Percentiles rank a stretch among this genome's conserved stretches.
Conservation (phyloP, 1,140 invertebrate species). For the Scylla paramamosain region DNA sequence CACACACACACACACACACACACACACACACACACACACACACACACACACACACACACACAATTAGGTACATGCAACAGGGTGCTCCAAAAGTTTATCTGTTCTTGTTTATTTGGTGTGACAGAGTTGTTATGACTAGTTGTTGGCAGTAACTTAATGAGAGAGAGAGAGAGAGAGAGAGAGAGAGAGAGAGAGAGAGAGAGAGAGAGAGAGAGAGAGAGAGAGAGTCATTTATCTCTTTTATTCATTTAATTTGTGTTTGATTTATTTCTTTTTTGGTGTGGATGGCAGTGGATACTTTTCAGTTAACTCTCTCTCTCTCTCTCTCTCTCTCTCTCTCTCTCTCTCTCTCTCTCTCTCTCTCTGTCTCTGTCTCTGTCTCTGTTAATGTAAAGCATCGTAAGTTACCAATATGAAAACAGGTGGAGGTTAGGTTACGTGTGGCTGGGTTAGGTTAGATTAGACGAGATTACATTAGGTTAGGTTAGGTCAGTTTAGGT, state of each 20-base stretch:
- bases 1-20: not conserved
- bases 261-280: too few species aligned
- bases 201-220: not conserved
- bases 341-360: conserved; percentile 35
- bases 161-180: not conserved
- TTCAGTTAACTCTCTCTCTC: too few species aligned
- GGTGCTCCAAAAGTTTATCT: conserved; percentile 1
- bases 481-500: too few species aligned
- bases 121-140: not conserved
- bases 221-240: not conserved
- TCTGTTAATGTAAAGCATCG: too few species aligned
- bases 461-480: too few species aligned
- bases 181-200: not conserved
- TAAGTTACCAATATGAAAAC: too few species aligned
- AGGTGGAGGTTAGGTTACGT: too few species aligned
- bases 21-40: conserved; percentile 8
- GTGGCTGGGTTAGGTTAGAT: too few species aligned
- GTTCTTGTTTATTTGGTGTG: conserved; percentile 14
- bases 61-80: not conserved
- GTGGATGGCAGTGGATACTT: too few species aligned
- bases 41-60: not conserved
- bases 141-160: not conserved
- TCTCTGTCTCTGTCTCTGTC: conserved; percentile 16
- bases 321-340: conserved; percentile 28
- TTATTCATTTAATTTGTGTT: too few species aligned